Conservation (phyloP, 2,113 vertebrate genomes). For the Ceyx melanurus region DNA sequence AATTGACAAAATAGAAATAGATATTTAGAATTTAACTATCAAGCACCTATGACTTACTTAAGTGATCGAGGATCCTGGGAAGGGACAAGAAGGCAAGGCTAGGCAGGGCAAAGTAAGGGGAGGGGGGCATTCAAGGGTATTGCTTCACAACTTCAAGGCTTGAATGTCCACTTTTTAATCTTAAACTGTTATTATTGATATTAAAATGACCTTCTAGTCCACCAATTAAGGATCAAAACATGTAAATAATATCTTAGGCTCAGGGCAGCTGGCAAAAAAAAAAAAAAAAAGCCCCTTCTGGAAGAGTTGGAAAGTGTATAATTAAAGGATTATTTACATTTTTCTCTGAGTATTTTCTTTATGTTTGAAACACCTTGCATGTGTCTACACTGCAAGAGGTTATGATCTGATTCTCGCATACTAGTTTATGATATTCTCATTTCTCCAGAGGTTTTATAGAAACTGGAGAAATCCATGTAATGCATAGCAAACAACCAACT, state of each 20-base stretch:
- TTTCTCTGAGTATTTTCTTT: background rate
- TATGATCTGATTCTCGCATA: background rate
- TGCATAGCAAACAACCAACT: background rate
- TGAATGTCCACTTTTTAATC: background rate
- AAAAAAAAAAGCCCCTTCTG: background rate
- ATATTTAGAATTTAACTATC: background rate
- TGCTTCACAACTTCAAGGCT: background rate
- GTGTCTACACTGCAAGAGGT: background rate
- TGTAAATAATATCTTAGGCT: background rate
- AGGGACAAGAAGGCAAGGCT: background rate
- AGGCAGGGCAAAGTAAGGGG: background rate
- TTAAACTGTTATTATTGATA: background rate
- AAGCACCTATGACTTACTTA: background rate
- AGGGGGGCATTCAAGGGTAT: background rate
- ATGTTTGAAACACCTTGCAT: background rate
- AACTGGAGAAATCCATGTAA: background rate
- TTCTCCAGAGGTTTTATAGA: background rate
- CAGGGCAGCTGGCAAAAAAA: background rate
- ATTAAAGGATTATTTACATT: background rate
- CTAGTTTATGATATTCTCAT: background rate
- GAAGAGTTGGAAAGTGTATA: background rate
- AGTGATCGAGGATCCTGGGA: background rate
- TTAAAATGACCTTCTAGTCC: background rate
- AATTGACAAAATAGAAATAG: background rate
- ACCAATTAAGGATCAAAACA: background rate